phyloP scores from a whole-genome alignment of 2,888 invertebrate genomes.

The Polyommatus iphigenia region DNA sequence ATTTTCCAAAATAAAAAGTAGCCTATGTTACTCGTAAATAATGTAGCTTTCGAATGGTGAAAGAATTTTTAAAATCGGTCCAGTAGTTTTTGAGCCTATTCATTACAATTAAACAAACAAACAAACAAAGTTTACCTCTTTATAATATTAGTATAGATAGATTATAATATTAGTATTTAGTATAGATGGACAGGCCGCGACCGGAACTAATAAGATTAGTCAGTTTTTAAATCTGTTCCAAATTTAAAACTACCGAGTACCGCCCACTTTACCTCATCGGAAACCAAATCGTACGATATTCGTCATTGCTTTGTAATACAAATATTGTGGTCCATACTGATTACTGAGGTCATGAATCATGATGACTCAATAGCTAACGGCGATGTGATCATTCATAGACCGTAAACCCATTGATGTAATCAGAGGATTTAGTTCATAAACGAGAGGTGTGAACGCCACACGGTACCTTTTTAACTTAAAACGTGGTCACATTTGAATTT shows the following conservation, averaged over 20 bases:
- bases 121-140: no score
- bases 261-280: not conserved
- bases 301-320: not conserved
- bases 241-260: not conserved
- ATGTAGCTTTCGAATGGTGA: no score
- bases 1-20: no score
- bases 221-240: not conserved
- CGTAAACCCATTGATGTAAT: not conserved
- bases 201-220: not conserved
- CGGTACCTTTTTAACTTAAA: not conserved
- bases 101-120: no score
- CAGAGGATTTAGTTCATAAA: not conserved
- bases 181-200: not conserved
- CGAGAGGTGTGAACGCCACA: not conserved
- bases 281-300: constrained; percentile 14
- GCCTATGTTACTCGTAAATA: no score
- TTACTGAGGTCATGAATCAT: not conserved
- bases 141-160: no score
- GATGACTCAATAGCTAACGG: not conserved
- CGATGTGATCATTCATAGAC: not conserved
- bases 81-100: no score
- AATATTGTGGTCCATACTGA: not conserved
- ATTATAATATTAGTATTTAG: no score
- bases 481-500: not conserved
- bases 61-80: no score